Base-by-base conservation (phyloP, 2,113 vertebrate genomes). In the Rhadina sibilatrix region DNA sequence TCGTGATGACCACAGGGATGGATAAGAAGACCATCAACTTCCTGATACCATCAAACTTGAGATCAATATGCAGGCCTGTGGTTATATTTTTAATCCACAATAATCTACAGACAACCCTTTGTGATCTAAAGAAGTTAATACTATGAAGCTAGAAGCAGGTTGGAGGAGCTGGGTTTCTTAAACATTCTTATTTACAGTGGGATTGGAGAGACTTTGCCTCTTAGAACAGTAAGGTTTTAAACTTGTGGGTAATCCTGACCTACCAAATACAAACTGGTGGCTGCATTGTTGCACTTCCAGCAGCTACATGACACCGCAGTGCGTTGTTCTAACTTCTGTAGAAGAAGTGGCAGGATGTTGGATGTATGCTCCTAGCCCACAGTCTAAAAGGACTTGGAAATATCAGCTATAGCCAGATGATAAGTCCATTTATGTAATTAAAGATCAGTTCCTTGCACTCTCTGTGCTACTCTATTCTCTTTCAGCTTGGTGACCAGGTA, bases 121-220 rank as follows among this genome's bases (percentile, higher is more conserved):
- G 33, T 28, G 31, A 86, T 40, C n/a, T 71, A 27, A 82, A 44
- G 38, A 38, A 33, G 18, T 17, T 54, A 60, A 18, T 53, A 35
- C 12, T 25, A 14, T 15, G 5, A 53, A n/a, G 5, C 17, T 77
- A 11, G 31, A 27, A 78, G 65, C 46, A 27, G 50, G 16, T 9
- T 0, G 4, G 50, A 25, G 28, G 20, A 35, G 6, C 13, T 46
- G 9, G 1, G 0, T 4, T 38, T 74, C 53, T 65, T 25, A 25
- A 78, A 17, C 9, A 14, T 25, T 25, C 23, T 33, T 49, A 10
- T 52, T 92, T 53, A 37, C 14, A 64, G 38, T 33, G 18, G 18
- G 33, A 25, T 35, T 6, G 20, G 23, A 42, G 38, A 53, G 17
- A 4, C 12, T 68, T 79, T 64, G 14, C 16, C 30, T 72, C 19